Evolutionary conservation across 2,797 vertebrate genomes (phyloP), one percentile per base, ranked within the genome.

Genomic region (Garrulus glandarius): DNA sequence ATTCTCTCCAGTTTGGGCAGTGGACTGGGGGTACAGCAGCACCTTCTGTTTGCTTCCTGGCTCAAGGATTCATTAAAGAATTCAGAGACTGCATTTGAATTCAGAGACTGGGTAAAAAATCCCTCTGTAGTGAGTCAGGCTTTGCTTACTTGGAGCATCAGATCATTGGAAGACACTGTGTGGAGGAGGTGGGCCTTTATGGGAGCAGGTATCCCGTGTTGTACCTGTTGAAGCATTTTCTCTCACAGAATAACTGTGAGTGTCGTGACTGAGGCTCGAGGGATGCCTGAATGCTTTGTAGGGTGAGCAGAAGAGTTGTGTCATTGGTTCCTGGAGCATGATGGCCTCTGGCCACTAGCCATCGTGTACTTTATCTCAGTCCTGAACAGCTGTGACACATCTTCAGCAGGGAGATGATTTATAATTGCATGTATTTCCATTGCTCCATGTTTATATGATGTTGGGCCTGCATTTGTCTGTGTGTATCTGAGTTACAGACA

Each of bases 211-310:
- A 11, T 19, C 56, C 26, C 8, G 0, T 30, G 15, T 36, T 23
- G 6, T 39, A 39, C 52, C 43, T 57, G 12, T 69, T 47, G 6
- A 46, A 64, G 50, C 36, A 36, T 34, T 36, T 74, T 55, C n/a
- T 46, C 12, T 41, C 34, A 21, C 30, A 13, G 57, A 32, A 8
- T 37, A 39, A 13, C 26, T 22, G 27, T 20, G 47, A 47, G 7
- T 26, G 10, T 39, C 1, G 0, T 22, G 24, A 30, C 8, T 13
- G 61, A 22, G 21, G 16, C 29, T 77, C 0, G 0, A 68, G 59
- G 53, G 41, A n/a, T 13, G 3, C 46, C 37, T 19, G 36, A 39
- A 16, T 22, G 29, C 46, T 60, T 60, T n/a, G 39, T 24, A 37
- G 61, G 29, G 50, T 55, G 12, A 67, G 27, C 8, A 36, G 6